Evolutionary conservation across 2,113 vertebrate species (phyloP).

Genomic region (Gopherus evgoodei): DNA sequence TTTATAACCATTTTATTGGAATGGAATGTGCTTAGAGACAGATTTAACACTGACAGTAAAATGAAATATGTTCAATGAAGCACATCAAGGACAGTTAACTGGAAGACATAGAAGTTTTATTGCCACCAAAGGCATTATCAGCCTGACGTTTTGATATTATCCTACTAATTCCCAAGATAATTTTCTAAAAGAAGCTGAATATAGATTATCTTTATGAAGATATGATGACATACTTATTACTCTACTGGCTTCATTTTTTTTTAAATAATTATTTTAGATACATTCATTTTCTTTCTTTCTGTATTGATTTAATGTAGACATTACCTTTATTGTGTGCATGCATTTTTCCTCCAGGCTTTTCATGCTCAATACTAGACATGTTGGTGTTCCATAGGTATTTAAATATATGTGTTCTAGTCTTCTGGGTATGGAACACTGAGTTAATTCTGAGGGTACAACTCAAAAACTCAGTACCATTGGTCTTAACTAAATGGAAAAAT

Average conservation of each 20-base stretch:
- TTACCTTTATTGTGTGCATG: neutral
- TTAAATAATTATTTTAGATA: neutral
- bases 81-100: conserved; percentile 44
- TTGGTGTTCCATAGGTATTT: neutral
- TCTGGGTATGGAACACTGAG: neutral
- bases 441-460: neutral
- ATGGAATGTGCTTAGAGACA: conserved; percentile 42
- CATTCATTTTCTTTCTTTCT: neutral
- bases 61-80: conserved; percentile 60
- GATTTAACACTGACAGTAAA: conserved; percentile 65
- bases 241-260: neutral
- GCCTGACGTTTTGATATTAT: conserved; percentile 47
- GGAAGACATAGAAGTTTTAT: conserved; percentile 44
- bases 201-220: neutral
- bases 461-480: rapidly evolving
- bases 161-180: conserved; percentile 44
- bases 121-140: neutral
- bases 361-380: neutral
- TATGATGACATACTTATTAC: neutral
- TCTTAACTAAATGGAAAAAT: neutral
- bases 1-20: conserved; percentile 55
- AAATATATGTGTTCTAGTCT: neutral
- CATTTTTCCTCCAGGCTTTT: neutral
- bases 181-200: conserved; percentile 32
- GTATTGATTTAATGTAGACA: neutral